Conservation (phyloP, 2,888 invertebrate genomes). For the Cerastoderma edule region DNA sequence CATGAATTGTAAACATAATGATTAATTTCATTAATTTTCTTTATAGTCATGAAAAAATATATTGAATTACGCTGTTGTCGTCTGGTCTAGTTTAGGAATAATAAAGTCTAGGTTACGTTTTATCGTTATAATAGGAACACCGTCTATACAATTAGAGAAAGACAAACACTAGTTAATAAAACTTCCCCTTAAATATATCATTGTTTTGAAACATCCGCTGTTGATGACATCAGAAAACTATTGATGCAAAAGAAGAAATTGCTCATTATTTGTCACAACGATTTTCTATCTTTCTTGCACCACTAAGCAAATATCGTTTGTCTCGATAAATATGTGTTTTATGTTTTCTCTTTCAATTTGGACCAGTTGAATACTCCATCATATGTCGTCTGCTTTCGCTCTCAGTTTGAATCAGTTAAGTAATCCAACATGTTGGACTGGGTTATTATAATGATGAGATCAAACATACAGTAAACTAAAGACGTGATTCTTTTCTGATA, state of each 20-base stretch:
- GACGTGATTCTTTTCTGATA: no score
- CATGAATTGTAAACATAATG: no score
- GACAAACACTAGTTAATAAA: not conserved
- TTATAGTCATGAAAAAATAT: no score
- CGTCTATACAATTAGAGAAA: not conserved
- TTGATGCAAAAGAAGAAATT: slow-evolving; percentile 11
- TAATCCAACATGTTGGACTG: no score
- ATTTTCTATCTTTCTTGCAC: not conserved
- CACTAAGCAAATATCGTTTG: not conserved
- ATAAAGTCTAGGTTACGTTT: not conserved
- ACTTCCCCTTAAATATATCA: not conserved
- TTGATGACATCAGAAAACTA: not conserved
- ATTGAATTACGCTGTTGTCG: no score
- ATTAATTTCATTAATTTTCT: no score
- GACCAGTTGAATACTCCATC: not conserved
- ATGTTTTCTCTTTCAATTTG: not conserved
- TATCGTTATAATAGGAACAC: not conserved
- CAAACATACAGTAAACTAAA: no score
- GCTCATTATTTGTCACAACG: slow-evolving; percentile 1
- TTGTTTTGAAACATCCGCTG: not conserved
- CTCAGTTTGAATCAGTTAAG: no score
- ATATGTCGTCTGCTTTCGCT: not conserved
- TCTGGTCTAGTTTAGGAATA: no score
- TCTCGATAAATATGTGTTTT: not conserved
- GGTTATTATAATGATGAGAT: no score